These are phyloP conservation scores for Drosophila eugracilis DNA, from an alignment of 1,140 invertebrate species.

Conservation along the genomic window DNA sequence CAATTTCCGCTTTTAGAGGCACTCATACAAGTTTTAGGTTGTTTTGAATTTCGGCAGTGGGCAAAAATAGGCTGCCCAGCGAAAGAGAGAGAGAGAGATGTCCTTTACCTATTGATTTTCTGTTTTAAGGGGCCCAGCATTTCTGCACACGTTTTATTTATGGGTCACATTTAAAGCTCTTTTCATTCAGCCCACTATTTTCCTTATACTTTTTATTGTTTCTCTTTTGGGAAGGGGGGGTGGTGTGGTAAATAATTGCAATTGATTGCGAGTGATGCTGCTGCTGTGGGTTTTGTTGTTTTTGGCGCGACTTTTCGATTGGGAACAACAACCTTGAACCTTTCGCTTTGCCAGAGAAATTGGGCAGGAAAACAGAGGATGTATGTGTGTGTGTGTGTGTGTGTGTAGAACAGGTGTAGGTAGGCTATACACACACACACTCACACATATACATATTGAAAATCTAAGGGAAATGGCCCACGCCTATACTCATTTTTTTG, in stretches of 20 bases:
- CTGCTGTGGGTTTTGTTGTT: constrained; percentile 22
- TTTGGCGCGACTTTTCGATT: constrained; percentile 43
- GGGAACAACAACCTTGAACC: constrained; percentile 54
- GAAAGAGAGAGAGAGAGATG: constrained; percentile 31
- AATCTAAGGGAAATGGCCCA: not conserved
- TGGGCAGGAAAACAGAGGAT: not conserved
- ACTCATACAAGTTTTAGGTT: constrained; percentile 35
- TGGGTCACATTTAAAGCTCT: constrained; percentile 21
- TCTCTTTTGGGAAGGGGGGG: too few relatives aligned
- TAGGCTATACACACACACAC: constrained; percentile 9
- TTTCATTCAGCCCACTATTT: constrained; percentile 1
- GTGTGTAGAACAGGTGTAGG: constrained; percentile 30
- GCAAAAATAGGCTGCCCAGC: constrained; percentile 63
- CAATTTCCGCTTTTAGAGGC: constrained; percentile 73
- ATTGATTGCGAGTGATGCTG: constrained; percentile 24
- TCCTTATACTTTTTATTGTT: not conserved
- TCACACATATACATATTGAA: not conserved
- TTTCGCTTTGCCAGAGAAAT: constrained; percentile 23
- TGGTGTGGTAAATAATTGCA: constrained; percentile 20
- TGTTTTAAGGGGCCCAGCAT: constrained; percentile 43
- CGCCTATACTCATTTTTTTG: constrained; percentile 8
- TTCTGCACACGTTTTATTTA: constrained; percentile 41
- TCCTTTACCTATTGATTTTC: constrained; percentile 65
- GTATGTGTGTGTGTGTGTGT: not conserved
- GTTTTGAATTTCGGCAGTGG: constrained; percentile 44